Conservation (phyloP, 2,113 vertebrate species). For the zebrafish (Danio rerio) region DNA sequence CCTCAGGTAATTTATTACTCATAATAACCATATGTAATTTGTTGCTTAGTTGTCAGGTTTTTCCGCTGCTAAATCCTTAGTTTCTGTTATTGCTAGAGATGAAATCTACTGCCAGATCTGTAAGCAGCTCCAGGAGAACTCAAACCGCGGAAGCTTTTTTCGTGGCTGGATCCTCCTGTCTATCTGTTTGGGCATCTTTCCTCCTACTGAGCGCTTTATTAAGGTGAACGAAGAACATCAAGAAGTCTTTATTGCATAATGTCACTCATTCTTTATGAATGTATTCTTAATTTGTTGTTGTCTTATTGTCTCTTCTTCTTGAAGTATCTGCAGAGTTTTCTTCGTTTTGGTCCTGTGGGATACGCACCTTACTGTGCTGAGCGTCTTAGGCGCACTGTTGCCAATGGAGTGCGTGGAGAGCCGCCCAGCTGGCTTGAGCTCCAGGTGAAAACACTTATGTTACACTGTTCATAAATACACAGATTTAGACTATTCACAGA, state of each 20-base stretch:
- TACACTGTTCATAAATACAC: not conserved
- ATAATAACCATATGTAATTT: not conserved
- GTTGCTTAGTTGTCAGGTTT: not conserved
- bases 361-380: conserved; percentile 87
- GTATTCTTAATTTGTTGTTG: not conserved
- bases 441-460: conserved; percentile 79
- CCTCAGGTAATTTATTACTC: conserved; percentile 81
- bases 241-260: not conserved
- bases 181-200: conserved; percentile 92
- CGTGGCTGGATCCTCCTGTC: conserved; percentile 96
- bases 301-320: conserved; percentile 23
- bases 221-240: conserved; percentile 73
- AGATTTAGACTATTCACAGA: too few relatives aligned
- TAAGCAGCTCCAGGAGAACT: conserved; percentile 92
- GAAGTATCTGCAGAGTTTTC: conserved; percentile 93
- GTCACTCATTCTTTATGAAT: not conserved
- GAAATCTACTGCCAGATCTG: conserved; percentile 99
- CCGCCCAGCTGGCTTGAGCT: conserved; percentile 94
- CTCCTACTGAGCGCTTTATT: conserved; percentile 85
- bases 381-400: conserved; percentile 83
- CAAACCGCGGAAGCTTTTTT: conserved; percentile 81
- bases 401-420: conserved; percentile 86
- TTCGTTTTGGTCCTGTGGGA: conserved; percentile 79
- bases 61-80: not conserved
- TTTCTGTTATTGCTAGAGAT: conserved; percentile 77